A percentile compares a stretch with the other conserved stretches of the same genome.
Conservation (phyloP, 1,140 invertebrate genomes). For the Danaus plexippus region DNA sequence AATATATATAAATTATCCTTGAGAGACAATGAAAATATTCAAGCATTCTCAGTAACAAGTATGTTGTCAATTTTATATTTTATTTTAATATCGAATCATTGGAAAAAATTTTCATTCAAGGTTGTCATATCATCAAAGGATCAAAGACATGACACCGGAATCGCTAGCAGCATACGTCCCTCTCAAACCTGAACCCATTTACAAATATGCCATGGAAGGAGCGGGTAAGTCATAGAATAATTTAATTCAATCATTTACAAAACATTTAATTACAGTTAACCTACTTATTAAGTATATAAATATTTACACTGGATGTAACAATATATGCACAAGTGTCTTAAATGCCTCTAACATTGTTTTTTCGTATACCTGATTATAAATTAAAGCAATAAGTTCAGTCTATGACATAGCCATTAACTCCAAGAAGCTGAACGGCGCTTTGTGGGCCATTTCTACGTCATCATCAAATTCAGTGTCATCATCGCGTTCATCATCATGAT, state of each 20-base stretch:
- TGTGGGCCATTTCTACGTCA: conserved; percentile 18
- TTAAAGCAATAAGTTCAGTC: conserved; percentile 52
- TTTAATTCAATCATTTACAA: conserved; percentile 33
- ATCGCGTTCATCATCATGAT: conserved; percentile 19
- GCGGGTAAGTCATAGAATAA: conserved; percentile 75
- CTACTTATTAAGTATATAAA: conserved; percentile 39
- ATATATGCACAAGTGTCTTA: conserved; percentile 21
- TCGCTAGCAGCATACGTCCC: conserved; percentile 90
- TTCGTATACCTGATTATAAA: conserved; percentile 2
- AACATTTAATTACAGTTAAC: conserved; percentile 17
- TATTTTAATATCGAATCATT: background rate
- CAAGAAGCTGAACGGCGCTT: conserved; percentile 43
- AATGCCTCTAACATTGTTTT: conserved; percentile 34
- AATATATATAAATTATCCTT: background rate
- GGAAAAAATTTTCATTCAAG: conserved; percentile 70
- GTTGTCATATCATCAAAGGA: conserved; percentile 94
- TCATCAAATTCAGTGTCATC: conserved; percentile 21
- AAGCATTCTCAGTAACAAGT: background rate
- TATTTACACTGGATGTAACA: conserved; percentile 50
- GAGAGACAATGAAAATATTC: too few species aligned
- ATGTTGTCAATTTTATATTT: background rate
- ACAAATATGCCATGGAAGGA: conserved; percentile 87
- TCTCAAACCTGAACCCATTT: conserved; percentile 81
- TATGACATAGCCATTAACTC: conserved; percentile 66
- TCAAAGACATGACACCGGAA: conserved; percentile 93